Percentiles rank a stretch among this genome's conserved stretches.
Conservation (phyloP, 92 coral and sea anemone genomes). For the Paramuricea clavata region DNA sequence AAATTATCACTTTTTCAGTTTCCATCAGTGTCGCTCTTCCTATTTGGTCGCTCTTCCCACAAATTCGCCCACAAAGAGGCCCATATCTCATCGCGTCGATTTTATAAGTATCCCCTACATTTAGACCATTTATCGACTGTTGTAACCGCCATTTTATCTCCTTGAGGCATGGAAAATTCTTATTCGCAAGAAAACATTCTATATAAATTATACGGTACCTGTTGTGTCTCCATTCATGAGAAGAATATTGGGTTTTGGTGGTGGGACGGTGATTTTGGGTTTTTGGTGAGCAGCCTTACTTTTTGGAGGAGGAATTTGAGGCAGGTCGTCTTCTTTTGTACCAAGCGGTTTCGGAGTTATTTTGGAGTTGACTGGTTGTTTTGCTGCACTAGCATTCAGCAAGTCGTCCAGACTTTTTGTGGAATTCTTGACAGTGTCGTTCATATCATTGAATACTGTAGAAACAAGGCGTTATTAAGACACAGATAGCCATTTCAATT, state of each 20-base stretch:
- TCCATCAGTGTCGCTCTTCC: no score
- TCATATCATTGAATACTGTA: conserved; percentile 37
- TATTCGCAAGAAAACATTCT: background rate
- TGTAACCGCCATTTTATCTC: background rate
- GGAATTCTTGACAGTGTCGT: conserved; percentile 24
- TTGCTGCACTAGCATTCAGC: background rate
- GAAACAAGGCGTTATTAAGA: background rate
- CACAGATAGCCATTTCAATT: no score
- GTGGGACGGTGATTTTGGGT: background rate
- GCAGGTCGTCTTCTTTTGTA: background rate
- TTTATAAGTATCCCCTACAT: no score
- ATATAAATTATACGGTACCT: background rate
- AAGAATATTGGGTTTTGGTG: conserved; percentile 30
- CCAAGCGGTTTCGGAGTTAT: background rate
- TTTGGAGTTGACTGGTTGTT: conserved; percentile 12
- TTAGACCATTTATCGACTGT: background rate
- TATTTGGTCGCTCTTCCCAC: no score
- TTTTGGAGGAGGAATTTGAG: background rate
- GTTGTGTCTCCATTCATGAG: conserved; percentile 46
- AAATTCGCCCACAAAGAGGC: no score
- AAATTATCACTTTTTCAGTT: no score
- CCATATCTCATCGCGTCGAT: no score
- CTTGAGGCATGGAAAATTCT: no score
- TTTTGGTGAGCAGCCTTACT: background rate
- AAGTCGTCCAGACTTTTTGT: conserved; percentile 48